Evolutionary conservation across 2,113 vertebrate genomes (phyloP), one percentile per base, ranked within the genome.

Genomic region (Typhlomys cinereus): DNA sequence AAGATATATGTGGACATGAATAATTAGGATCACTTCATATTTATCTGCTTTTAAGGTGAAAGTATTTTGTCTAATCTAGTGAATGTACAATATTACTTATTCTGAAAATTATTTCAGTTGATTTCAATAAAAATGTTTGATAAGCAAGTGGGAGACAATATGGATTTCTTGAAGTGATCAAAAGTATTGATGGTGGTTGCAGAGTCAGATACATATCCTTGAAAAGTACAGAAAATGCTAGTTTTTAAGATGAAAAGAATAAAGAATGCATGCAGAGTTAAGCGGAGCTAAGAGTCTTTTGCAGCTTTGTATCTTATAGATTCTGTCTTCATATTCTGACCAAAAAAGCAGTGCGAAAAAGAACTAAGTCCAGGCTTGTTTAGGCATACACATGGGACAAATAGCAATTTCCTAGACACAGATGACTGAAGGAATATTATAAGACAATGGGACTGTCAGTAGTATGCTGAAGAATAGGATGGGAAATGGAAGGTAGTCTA

Each of bases 31-130:
- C 21, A 78, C 59, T 76, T 81, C n/a, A 76, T 81, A 34, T 61
- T 62, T 71, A 27, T 84, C 36, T 1, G 46, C n/a, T 54, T 88
- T 90, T 62, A 64, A 85, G 36, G n/a, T 79, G 84, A 94, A 89
- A 64, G 18, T 61, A 10, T 87, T 91, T 79, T 39, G 31, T 67
- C 29, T 48, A 34, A 80, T 75, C 39, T 29, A 74, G 1, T 94
- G 59, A 89, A 81, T 14, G 23, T 70, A 62, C 10, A 74, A 29
- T 81, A 78, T 82, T 91, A 78, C 78, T 92, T 7, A 36, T 39
- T n/a, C 57, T 93, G 46, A 64, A 11, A 73, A 20, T 62, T n/a
- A 1, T 80, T 81, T 80, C 48, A 34, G 76, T 50, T 82, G 8
- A 62, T 54, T 93, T 78, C n/a, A 64, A 46, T 62, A 82, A 31